These are phyloP conservation scores for Lontra canadensis DNA, from an alignment of 2,113 vertebrate species.

Conservation along the genomic window DNA sequence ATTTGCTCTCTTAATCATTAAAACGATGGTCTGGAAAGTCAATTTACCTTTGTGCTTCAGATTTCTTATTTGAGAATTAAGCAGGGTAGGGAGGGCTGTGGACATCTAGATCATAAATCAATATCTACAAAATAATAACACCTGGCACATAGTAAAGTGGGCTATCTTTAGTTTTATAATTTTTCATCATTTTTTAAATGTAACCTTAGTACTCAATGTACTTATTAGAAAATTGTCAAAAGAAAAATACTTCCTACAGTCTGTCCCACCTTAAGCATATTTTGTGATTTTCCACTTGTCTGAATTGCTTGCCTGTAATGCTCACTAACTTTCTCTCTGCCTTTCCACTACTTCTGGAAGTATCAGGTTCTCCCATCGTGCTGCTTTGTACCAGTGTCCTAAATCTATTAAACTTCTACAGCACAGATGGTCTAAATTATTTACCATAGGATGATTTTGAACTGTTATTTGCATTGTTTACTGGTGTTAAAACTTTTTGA, in stretches of 20 bases:
- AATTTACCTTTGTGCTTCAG: background rate
- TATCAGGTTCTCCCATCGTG: background rate
- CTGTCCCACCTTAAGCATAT: background rate
- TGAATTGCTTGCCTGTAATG: background rate
- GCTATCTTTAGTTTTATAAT: background rate
- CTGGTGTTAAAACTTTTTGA: background rate
- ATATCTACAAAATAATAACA: background rate
- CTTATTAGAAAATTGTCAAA: background rate
- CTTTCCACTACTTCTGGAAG: background rate
- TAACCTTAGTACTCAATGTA: background rate
- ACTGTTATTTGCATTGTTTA: background rate
- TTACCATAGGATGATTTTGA: background rate
- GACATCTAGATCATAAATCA: background rate
- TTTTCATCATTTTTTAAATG: background rate
- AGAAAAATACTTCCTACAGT: background rate
- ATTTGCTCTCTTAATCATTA: background rate
- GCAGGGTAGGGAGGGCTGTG: background rate
- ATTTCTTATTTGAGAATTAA: background rate
- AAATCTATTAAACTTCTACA: background rate
- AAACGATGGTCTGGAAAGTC: accelerated
- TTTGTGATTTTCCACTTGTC: background rate
- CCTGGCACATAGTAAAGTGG: background rate
- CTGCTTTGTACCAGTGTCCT: background rate
- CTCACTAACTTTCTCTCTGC: background rate
- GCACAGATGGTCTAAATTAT: background rate